Evolutionary conservation across 2,888 invertebrate genomes (phyloP).

Genomic region (Loripinus fragilis): DNA sequence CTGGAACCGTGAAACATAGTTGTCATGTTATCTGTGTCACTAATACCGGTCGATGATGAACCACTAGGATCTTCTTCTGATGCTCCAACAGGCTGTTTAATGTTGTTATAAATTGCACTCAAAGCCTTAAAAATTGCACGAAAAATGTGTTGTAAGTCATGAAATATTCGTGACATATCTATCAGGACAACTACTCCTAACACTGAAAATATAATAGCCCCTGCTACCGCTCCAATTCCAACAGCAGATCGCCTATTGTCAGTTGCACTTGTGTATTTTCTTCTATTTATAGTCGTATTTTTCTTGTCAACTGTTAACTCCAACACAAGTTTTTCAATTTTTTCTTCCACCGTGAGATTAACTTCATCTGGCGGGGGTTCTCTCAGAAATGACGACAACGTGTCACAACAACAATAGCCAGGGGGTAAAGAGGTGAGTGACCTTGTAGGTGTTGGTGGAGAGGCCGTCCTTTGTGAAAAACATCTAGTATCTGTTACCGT

Average conservation of each 20-base stretch:
- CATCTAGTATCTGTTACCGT: neutral
- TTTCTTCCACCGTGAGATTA: conserved; percentile 47
- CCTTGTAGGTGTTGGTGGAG: neutral
- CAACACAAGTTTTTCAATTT: conserved; percentile 34
- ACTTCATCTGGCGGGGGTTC: conserved; percentile 28
- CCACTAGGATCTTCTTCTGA: neutral
- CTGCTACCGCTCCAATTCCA: conserved; percentile 44
- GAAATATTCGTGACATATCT: conserved; percentile 38
- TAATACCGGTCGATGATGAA: neutral
- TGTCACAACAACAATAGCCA: conserved; percentile 29
- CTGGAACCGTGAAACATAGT: too few relatives aligned
- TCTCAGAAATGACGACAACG: conserved; percentile 37
- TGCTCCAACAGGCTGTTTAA: neutral
- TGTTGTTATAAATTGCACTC: too few relatives aligned
- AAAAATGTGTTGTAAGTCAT: conserved; percentile 7
- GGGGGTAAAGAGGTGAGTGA: too few relatives aligned
- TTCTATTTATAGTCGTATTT: conserved; percentile 31
- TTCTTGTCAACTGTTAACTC: conserved; percentile 48
- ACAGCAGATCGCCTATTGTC: conserved; percentile 38
- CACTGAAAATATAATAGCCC: conserved; percentile 33
- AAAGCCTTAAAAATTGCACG: neutral
- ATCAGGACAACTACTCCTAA: conserved; percentile 39
- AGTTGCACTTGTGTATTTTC: conserved; percentile 36
- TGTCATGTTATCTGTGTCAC: too few relatives aligned
- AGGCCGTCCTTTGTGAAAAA: neutral